Conservation (phyloP, 2,888 invertebrate species). For the Drosophila setosimentum region DNA sequence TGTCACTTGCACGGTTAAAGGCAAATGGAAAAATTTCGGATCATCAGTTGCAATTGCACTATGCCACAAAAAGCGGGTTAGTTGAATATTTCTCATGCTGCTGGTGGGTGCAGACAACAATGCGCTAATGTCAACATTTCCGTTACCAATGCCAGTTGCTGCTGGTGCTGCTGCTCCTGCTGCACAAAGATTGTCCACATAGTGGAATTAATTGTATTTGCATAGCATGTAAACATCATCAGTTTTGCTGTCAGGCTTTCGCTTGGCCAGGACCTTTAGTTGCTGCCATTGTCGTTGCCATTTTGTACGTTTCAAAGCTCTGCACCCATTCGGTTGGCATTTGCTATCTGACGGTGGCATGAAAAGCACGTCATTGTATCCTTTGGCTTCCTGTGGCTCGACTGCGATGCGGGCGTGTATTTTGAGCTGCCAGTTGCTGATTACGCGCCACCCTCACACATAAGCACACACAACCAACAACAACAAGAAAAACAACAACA, state of each 20-base stretch:
- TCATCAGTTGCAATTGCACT: constrained; percentile 16
- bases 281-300: constrained; percentile 38
- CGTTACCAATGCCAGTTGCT: constrained; percentile 47
- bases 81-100: constrained; percentile 26
- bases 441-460: constrained; percentile 55
- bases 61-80: constrained; percentile 39
- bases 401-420: constrained; percentile 49
- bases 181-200: constrained; percentile 71
- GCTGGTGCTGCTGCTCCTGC: constrained; percentile 28
- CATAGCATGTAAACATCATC: constrained; percentile 78
- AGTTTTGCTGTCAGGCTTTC: constrained; percentile 63
- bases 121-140: constrained; percentile 65
- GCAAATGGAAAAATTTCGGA: constrained; percentile 10
- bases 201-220: constrained; percentile 82
- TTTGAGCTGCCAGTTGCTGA: constrained; percentile 70
- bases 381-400: constrained; percentile 68
- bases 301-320: constrained; percentile 51
- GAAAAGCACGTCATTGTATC: constrained; percentile 63
- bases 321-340: constrained; percentile 21
- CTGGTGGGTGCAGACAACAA: constrained; percentile 13
- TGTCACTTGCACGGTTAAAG: constrained; percentile 16
- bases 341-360: constrained; percentile 31
- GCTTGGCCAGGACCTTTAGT: constrained; percentile 17
- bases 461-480: neutral
- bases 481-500: no score